Percentiles rank a stretch among this genome's conserved stretches.
These are phyloP conservation scores for Apodemia zela DNA, from an alignment of 2,888 invertebrate genomes.

Conservation along the genomic window DNA sequence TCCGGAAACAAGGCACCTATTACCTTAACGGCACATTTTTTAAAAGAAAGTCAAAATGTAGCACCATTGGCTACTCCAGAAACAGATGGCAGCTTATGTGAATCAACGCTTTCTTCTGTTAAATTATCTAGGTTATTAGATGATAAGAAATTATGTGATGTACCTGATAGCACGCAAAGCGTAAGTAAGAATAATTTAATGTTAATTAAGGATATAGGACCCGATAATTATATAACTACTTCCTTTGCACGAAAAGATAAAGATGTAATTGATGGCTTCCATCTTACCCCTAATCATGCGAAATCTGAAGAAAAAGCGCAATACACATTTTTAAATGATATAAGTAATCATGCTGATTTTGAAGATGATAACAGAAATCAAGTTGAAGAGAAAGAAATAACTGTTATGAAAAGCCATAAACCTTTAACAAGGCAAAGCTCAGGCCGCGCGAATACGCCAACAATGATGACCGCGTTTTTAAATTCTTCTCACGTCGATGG, in stretches of 20 bases:
- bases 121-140: slow-evolving; percentile 70
- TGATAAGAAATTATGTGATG: slow-evolving; percentile 63
- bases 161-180: slow-evolving; percentile 63
- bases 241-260: slow-evolving; percentile 77
- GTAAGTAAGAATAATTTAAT: slow-evolving; percentile 78
- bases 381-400: slow-evolving; percentile 73
- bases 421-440: slow-evolving; percentile 85
- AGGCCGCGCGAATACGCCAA: slow-evolving; percentile 75
- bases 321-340: slow-evolving; percentile 68
- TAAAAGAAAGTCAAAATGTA: slow-evolving; percentile 58
- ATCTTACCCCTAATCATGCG: slow-evolving; percentile 60
- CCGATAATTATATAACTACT: slow-evolving; percentile 87
- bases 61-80: slow-evolving; percentile 83
- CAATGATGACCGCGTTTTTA: slow-evolving; percentile 72
- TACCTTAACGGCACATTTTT: slow-evolving; percentile 63
- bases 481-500: slow-evolving; percentile 66
- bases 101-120: slow-evolving; percentile 75
- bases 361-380: slow-evolving; percentile 75
- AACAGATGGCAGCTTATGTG: slow-evolving; percentile 80
- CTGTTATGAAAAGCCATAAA: slow-evolving; percentile 82
- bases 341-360: slow-evolving; percentile 70
- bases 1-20: slow-evolving; percentile 60
- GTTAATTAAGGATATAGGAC: slow-evolving; percentile 84
- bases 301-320: slow-evolving; percentile 75
- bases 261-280: slow-evolving; percentile 52